Evolutionary conservation across 1,140 invertebrate genomes (phyloP).

Genomic region (Saccostrea glomerata): DNA sequence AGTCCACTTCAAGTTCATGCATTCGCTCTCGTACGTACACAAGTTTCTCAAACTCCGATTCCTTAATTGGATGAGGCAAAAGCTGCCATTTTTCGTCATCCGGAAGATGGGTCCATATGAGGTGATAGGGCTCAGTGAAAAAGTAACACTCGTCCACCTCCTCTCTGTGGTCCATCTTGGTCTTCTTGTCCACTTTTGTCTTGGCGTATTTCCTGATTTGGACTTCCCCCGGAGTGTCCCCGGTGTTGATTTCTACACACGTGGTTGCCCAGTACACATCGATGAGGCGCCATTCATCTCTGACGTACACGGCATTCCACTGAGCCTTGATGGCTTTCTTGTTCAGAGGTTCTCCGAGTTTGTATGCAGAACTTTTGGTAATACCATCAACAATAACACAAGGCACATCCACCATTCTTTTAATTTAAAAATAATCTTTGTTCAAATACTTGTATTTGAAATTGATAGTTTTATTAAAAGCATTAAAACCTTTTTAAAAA

Average conservation of each 20-base stretch:
- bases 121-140: slow-evolving; percentile 80
- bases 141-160: slow-evolving; percentile 77
- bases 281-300: slow-evolving; percentile 62
- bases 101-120: slow-evolving; percentile 81
- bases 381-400: slow-evolving; percentile 65
- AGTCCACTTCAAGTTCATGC: slow-evolving; percentile 59
- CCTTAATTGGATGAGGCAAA: slow-evolving; percentile 46
- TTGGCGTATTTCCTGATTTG: slow-evolving; percentile 7
- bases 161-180: slow-evolving; percentile 55
- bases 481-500: no score
- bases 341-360: slow-evolving; percentile 63
- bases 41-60: slow-evolving; percentile 61
- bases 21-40: slow-evolving; percentile 64
- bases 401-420: slow-evolving; percentile 61
- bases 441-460: no score
- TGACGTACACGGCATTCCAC: slow-evolving; percentile 67
- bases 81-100: slow-evolving; percentile 72
- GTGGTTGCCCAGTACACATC: slow-evolving; percentile 67
- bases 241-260: slow-evolving; percentile 57
- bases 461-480: no score
- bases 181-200: background rate
- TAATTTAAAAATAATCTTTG: background rate
- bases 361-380: slow-evolving; percentile 64
- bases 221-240: background rate
- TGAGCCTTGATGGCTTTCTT: slow-evolving; percentile 59